Evolutionary conservation across 2,888 invertebrate species (phyloP).

Genomic region (Parasteatoda lunata): DNA sequence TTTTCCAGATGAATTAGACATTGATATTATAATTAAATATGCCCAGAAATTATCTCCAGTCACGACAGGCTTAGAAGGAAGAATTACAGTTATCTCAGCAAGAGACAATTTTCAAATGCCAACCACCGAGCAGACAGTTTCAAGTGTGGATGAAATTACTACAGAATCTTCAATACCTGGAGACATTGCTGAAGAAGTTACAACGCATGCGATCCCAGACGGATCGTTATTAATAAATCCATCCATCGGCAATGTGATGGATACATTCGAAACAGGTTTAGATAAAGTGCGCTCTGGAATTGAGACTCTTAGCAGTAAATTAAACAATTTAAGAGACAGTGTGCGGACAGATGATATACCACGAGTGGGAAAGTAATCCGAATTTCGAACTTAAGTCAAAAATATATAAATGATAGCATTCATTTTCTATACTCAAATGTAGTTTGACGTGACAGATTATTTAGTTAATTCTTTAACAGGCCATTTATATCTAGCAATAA

Average conservation of each 20-base stretch:
- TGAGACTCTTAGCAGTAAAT: too few relatives aligned
- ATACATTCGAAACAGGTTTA: background rate
- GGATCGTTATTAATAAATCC: background rate
- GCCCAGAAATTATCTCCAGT: conserved; percentile 59
- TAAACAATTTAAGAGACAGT: too few relatives aligned
- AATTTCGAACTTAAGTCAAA: too few relatives aligned
- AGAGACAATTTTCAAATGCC: background rate
- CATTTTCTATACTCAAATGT: too few relatives aligned
- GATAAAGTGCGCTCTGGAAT: too few relatives aligned
- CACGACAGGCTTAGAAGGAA: conserved; percentile 64
- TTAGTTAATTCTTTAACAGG: too few relatives aligned
- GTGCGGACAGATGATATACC: too few relatives aligned
- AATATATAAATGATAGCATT: too few relatives aligned
- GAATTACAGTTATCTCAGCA: conserved; percentile 48
- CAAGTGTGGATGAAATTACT: background rate
- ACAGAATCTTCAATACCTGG: background rate
- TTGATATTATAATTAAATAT: conserved; percentile 68
- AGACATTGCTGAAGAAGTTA: background rate
- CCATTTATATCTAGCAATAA: too few relatives aligned
- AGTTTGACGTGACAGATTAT: too few relatives aligned
- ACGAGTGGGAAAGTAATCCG: too few relatives aligned
- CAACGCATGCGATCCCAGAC: background rate
- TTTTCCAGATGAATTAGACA: conserved; percentile 64
- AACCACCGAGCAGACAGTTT: background rate
- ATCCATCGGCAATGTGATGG: background rate